Conservation (phyloP, 1,140 invertebrate genomes). For the Drosophila pseudoananassae region DNA sequence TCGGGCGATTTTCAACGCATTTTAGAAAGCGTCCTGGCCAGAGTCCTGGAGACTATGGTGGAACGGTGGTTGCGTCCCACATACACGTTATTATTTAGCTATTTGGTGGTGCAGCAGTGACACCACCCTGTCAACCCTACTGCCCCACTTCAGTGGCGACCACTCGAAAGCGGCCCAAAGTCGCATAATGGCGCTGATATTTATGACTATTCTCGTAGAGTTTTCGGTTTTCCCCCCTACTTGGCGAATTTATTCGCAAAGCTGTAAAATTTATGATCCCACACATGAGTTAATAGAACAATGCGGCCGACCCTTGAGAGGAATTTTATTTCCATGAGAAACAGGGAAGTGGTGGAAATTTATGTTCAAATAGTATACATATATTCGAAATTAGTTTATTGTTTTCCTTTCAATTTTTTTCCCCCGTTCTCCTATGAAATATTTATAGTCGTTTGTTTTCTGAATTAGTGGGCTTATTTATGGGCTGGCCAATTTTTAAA, state of each 20-base stretch:
- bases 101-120: constrained; percentile 51
- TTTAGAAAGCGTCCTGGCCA: constrained; percentile 43
- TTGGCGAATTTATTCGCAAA: constrained; percentile 65
- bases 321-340: constrained; percentile 27
- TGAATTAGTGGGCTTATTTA: constrained; percentile 45
- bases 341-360: constrained; percentile 41
- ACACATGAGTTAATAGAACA: constrained; percentile 78
- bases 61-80: too few relatives aligned
- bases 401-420: constrained; percentile 48
- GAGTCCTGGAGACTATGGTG: too few relatives aligned
- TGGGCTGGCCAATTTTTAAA: constrained; percentile 35
- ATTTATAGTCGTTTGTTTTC: constrained; percentile 26
- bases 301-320: constrained; percentile 19
- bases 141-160: constrained; percentile 18
- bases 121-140: not conserved
- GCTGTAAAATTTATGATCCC: constrained; percentile 75
- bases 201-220: constrained; percentile 70
- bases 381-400: constrained; percentile 74
- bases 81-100: constrained; percentile 59
- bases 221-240: constrained; percentile 5
- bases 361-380: constrained; percentile 53
- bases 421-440: constrained; percentile 20
- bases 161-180: constrained; percentile 60
- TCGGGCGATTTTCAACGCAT: constrained; percentile 65
- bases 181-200: constrained; percentile 75